A percentile compares a stretch with the other conserved stretches of the same genome.
Conservation (phyloP, 64 coral and sea anemone genomes). For the Astreopora myriophthalma region DNA sequence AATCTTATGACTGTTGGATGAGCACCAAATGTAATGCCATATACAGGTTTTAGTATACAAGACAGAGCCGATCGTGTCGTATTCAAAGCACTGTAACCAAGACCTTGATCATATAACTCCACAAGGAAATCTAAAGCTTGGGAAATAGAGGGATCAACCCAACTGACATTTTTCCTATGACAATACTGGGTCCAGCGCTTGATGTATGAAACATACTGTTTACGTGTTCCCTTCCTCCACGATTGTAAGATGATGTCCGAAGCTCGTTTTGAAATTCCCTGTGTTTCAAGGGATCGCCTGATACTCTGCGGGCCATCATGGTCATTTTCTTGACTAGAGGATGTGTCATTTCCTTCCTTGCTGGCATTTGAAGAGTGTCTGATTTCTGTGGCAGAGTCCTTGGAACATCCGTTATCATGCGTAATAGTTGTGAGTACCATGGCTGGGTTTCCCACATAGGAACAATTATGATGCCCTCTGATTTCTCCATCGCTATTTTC, state of each 20-base stretch:
- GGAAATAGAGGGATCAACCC: constrained; percentile 41
- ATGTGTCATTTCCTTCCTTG: constrained; percentile 5
- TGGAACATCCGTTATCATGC: constrained; percentile 41
- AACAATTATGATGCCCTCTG: constrained; percentile 66
- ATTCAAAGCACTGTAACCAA: constrained; percentile 22
- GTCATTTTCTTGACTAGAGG: constrained; percentile 50
- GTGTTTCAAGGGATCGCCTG: constrained; percentile 39
- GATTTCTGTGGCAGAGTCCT: constrained; percentile 13
- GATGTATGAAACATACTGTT: constrained; percentile 67
- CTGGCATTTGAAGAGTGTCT: constrained; percentile 37
- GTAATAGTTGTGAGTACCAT: constrained; percentile 62
- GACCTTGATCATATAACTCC: constrained; percentile 14
- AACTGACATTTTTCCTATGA: constrained; percentile 40
- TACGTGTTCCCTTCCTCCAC: constrained; percentile 41
- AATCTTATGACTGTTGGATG: constrained; percentile 29
- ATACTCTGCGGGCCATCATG: constrained; percentile 56
- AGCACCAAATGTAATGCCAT: constrained; percentile 17
- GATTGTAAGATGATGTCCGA: constrained; percentile 48
- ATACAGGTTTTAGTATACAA: background rate
- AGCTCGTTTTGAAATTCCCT: constrained; percentile 23
- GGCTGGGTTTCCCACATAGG: constrained; percentile 60
- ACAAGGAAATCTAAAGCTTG: constrained; percentile 62
- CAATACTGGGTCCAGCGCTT: constrained; percentile 6
- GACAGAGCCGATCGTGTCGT: constrained; percentile 4
- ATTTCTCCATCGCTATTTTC: constrained; percentile 47